Evolutionary conservation across 2,797 vertebrate species (phyloP).

Genomic region (Bradypodion ventrale): DNA sequence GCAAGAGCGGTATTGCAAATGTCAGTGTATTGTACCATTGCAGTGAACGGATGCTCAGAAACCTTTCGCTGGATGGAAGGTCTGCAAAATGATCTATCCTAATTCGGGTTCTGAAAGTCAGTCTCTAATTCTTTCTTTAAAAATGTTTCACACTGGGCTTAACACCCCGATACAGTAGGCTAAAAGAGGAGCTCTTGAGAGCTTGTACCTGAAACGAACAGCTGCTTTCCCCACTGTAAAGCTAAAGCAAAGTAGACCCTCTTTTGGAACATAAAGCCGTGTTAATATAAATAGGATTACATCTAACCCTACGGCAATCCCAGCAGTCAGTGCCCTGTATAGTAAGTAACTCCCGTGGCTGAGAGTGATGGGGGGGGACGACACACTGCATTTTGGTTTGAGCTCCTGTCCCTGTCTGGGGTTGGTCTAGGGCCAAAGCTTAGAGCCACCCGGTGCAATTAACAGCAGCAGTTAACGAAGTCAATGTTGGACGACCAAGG

Average conservation of each 20-base stretch:
- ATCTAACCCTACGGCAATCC: constrained; percentile 62
- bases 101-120: neutral
- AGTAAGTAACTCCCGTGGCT: constrained; percentile 40
- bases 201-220: neutral
- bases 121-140: neutral
- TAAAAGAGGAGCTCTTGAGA: neutral
- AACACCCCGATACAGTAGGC: neutral
- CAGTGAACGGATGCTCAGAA: neutral
- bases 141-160: neutral
- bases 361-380: constrained; percentile 27
- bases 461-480: neutral
- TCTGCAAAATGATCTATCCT: neutral
- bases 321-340: constrained; percentile 48
- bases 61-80: neutral
- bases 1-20: neutral
- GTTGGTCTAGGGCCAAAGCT: neutral
- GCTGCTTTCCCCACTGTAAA: constrained; percentile 8
- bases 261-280: constrained; percentile 69
- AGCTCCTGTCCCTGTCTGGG: neutral
- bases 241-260: constrained; percentile 55
- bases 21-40: too few relatives aligned
- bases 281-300: constrained; percentile 71
- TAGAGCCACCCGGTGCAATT: neutral
- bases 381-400: neutral
- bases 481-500: neutral